Base-by-base conservation (phyloP, 2,113 vertebrate species). In the Otus sunia region DNA sequence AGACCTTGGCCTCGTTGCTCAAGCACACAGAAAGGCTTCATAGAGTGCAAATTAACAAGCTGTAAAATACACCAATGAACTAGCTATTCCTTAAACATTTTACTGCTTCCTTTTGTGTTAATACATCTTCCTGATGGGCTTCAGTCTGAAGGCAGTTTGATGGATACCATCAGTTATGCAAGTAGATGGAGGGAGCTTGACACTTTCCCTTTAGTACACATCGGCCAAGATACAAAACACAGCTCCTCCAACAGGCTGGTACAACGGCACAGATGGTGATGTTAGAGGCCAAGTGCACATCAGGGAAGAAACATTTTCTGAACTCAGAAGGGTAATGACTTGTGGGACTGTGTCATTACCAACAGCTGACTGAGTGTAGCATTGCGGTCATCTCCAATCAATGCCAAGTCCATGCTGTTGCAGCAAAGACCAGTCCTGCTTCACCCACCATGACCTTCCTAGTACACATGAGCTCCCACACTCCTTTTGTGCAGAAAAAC, bases 371-470 rank as follows among this genome's bases (percentile, higher is more conserved):
- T 2, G 0, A 73, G 29, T n/a, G 62, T 10, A 53, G 37, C 50
- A 25, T 18, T 75, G 64, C 4, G 10, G 19, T n/a, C 26, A 30
- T n/a, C 64, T 90, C 69, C 77, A 88, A 37, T 13, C 52, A 80
- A 49, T 1, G 0, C 27, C 16, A 47, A 45, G 50, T 27, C n/a
- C 45, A 32, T 20, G n/a, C 19, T 80, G 49, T 22, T 45, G 52
- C 56, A 81, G 41, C 26, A 30, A 63, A 69, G 19, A 39, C 32
- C 14, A 26, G 53, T 52, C 30, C 62, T 72, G 39, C 49, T 76
- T 94, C 67, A 78, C 20, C 32, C 4, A 0, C 30, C 34, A 23
- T 0, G 3, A 60, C 62, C 19, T 84, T 32, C 41, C 1, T 4
- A 53, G 56, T 21, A 62, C 55, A 52, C 49, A 7, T 4, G 85